Percentiles rank a stretch among this genome's conserved stretches.
These are phyloP conservation scores for Polydrusus tereticollis DNA, from an alignment of 2,888 invertebrate species.

Conservation along the genomic window DNA sequence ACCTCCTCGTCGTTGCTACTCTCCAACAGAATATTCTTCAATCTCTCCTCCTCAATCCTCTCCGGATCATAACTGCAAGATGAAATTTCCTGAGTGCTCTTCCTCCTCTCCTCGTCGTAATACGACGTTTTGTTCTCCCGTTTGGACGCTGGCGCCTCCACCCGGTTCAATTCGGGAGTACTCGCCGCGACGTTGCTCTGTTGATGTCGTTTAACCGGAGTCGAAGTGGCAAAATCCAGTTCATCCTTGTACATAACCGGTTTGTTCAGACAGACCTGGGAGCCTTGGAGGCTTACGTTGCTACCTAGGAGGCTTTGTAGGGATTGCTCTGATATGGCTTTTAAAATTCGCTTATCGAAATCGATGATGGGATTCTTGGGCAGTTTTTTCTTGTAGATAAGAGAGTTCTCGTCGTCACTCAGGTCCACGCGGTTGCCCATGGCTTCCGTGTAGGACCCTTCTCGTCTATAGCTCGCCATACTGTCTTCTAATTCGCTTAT, in stretches of 20 bases:
- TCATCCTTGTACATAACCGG: conserved; percentile 27
- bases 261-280: conserved; percentile 31
- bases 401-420: conserved; percentile 70
- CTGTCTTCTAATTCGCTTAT: conserved; percentile 15
- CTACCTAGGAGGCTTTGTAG: conserved; percentile 60
- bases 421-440: conserved; percentile 64
- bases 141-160: conserved; percentile 47
- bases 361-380: conserved; percentile 61
- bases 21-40: conserved; percentile 37
- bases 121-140: conserved; percentile 22
- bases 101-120: conserved; percentile 57
- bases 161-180: conserved; percentile 73
- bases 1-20: conserved; percentile 35
- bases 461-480: conserved; percentile 59
- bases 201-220: conserved; percentile 38
- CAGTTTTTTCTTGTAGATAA: conserved; percentile 69
- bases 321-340: conserved; percentile 66
- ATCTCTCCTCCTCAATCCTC: conserved; percentile 34
- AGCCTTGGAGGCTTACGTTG: conserved; percentile 48
- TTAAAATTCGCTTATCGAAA: conserved; percentile 63
- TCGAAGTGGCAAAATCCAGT: conserved; percentile 49
- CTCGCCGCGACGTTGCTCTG: conserved; percentile 61
- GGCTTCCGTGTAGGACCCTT: conserved; percentile 65
- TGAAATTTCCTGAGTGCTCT: conserved; percentile 74
- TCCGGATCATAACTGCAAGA: conserved; percentile 47